A percentile compares a stretch with the other conserved stretches of the same genome.
Evolutionary conservation across 2,888 invertebrate genomes (phyloP).

Genomic region (Chrysolina haemoptera): DNA sequence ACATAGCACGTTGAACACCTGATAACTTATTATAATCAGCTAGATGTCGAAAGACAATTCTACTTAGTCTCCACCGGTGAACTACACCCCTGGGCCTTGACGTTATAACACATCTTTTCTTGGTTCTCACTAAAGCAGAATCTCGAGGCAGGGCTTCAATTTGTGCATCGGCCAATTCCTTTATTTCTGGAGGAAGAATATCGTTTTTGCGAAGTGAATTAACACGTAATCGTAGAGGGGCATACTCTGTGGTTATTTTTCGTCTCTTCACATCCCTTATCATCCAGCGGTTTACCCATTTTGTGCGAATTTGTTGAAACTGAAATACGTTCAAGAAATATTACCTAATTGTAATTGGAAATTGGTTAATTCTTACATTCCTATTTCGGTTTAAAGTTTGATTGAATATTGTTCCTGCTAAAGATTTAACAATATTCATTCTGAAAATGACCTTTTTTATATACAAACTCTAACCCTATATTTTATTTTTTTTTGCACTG

Average conservation of each 20-base stretch:
- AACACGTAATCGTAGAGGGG: constrained; percentile 83
- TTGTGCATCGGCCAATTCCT: constrained; percentile 84
- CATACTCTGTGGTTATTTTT: constrained; percentile 81
- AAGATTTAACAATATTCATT: constrained; percentile 45
- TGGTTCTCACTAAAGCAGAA: constrained; percentile 77
- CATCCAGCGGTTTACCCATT: constrained; percentile 90
- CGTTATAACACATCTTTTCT: constrained; percentile 89
- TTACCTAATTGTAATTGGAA: neutral
- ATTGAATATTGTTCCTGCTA: constrained; percentile 35
- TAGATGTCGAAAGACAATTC: constrained; percentile 91
- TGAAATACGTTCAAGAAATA: constrained; percentile 64
- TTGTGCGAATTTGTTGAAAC: constrained; percentile 81
- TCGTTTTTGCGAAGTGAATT: constrained; percentile 89
- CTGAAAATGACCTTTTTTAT: neutral
- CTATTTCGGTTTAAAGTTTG: constrained; percentile 26
- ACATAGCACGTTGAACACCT: constrained; percentile 95
- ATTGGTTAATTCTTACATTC: constrained; percentile 36
- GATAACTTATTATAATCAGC: constrained; percentile 95
- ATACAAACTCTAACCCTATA: no score
- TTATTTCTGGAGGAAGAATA: constrained; percentile 85
- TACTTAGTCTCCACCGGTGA: constrained; percentile 86
- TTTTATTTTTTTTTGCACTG: no score
- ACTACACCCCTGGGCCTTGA: constrained; percentile 89
- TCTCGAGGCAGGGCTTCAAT: constrained; percentile 84
- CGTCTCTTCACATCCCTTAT: constrained; percentile 89